A percentile compares a stretch with the other conserved stretches of the same genome.
phyloP scores from a whole-genome alignment of 1,140 invertebrate species.

The Formica selysi region DNA sequence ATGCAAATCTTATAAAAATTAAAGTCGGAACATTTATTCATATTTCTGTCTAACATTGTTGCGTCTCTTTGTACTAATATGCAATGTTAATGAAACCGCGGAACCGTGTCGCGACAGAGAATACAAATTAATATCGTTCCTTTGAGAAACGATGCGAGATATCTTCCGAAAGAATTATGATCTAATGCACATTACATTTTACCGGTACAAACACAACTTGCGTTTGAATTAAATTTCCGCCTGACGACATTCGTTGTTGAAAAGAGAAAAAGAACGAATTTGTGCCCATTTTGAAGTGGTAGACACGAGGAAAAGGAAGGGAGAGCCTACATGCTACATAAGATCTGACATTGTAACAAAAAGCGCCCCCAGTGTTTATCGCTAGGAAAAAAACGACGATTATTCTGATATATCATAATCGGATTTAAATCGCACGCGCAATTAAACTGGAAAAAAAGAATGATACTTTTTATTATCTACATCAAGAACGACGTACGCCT shows the following conservation, averaged over 20 bases:
- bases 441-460: constrained; percentile 4
- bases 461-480: background rate
- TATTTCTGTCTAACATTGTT: constrained; percentile 29
- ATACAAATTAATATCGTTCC: constrained; percentile 40
- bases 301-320: constrained; percentile 6
- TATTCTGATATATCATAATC: constrained; percentile 8
- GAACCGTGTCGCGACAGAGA: constrained; percentile 14
- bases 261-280: background rate
- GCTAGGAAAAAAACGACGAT: constrained; percentile 3
- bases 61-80: constrained; percentile 7
- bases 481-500: background rate
- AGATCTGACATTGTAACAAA: constrained; percentile 1
- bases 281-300: background rate
- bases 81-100: constrained; percentile 35
- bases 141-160: constrained; percentile 36
- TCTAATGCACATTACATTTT: constrained; percentile 34
- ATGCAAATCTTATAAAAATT: constrained; percentile 25
- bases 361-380: background rate
- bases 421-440: constrained; percentile 14
- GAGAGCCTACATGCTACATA: background rate
- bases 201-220: constrained; percentile 26
- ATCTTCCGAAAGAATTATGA: constrained; percentile 36
- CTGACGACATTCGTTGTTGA: constrained; percentile 34
- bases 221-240: constrained; percentile 53
- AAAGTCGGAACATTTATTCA: constrained; percentile 16